phyloP scores from a whole-genome alignment of 2,797 vertebrate species.

The Squalus acanthias region DNA sequence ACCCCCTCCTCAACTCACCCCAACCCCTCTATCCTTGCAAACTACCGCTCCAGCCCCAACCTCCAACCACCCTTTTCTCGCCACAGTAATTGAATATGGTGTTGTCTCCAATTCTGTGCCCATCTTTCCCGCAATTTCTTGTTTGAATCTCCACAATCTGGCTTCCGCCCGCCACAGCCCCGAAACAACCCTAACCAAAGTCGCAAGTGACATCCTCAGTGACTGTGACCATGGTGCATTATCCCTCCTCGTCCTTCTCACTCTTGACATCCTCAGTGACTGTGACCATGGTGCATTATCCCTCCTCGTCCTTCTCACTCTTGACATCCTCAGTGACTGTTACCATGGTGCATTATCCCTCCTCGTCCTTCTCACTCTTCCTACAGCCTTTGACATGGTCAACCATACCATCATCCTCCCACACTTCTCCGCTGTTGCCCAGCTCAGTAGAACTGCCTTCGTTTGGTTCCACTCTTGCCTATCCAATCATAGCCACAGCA shows the following conservation, averaged over 20 bases:
- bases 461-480: not conserved
- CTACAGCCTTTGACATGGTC: not conserved
- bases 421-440: not conserved
- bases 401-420: not conserved
- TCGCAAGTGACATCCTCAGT: not conserved
- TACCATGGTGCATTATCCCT: not conserved
- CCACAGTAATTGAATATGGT: not conserved
- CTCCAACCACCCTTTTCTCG: not conserved
- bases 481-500: not conserved
- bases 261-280: not conserved
- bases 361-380: not conserved
- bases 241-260: not conserved
- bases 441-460: not conserved
- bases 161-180: not conserved
- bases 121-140: not conserved
- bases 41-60: not conserved
- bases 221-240: not conserved
- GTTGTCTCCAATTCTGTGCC: not conserved
- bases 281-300: not conserved
- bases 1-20: not conserved
- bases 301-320: not conserved
- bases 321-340: not conserved
- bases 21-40: not conserved
- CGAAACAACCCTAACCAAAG: not conserved
- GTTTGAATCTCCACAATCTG: not conserved